Evolutionary conservation across 2,113 vertebrate genomes (phyloP).

Genomic region (Lonchura striata): DNA sequence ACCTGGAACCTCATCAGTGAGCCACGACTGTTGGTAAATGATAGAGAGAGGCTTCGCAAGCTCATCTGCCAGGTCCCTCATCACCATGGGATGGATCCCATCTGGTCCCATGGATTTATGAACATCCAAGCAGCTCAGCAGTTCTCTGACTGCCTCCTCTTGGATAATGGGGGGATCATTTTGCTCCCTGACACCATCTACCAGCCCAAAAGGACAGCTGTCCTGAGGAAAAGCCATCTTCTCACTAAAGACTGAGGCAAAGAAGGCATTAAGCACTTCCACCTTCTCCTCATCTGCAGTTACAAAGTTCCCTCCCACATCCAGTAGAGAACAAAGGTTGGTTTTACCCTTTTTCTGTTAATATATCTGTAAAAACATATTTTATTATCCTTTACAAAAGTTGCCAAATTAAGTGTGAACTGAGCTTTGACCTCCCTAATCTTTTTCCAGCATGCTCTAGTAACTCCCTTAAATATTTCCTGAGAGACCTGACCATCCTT

Average conservation of each 20-base stretch:
- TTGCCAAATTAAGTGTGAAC: not conserved
- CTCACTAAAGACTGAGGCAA: too few relatives aligned
- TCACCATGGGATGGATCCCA: too few relatives aligned
- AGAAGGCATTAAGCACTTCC: too few relatives aligned
- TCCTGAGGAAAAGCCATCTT: too few relatives aligned
- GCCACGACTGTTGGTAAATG: too few relatives aligned
- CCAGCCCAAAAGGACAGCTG: too few relatives aligned
- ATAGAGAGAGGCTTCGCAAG: too few relatives aligned
- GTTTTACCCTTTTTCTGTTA: not conserved
- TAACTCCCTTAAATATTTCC: not conserved
- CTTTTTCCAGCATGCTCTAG: not conserved
- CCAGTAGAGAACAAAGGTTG: not conserved
- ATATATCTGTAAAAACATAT: not conserved
- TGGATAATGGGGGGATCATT: not conserved
- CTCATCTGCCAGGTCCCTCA: too few relatives aligned
- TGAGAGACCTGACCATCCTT: not conserved
- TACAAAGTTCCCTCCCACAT: not conserved
- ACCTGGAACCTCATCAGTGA: too few relatives aligned
- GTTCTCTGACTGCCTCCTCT: not conserved
- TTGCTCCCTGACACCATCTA: too few relatives aligned
- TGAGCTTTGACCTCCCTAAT: not conserved
- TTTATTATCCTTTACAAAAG: not conserved
- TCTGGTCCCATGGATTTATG: not conserved
- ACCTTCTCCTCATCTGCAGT: not conserved
- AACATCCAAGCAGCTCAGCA: not conserved